Evolutionary conservation across 2,113 vertebrate genomes (phyloP).

Genomic region (Petroica traversi): DNA sequence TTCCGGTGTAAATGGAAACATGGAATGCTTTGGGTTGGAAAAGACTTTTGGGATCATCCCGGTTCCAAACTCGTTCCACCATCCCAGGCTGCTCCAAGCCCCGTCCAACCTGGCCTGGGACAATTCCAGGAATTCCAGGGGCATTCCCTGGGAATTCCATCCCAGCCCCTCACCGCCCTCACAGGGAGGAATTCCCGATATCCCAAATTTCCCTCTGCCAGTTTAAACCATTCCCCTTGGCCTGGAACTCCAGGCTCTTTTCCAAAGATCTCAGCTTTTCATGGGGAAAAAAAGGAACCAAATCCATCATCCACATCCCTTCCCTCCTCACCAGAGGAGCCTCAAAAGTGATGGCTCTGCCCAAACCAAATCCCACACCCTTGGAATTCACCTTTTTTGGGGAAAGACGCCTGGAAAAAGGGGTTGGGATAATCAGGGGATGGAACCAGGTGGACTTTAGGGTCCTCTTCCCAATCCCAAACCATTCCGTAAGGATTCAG

Average conservation of each 20-base stretch:
- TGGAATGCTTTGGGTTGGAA: background rate
- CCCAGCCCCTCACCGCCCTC: background rate
- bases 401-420: background rate
- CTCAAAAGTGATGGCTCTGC: accelerated
- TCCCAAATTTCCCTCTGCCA: background rate
- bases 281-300: background rate
- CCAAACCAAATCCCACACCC: background rate
- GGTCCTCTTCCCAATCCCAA: background rate
- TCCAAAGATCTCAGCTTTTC: background rate
- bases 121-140: background rate
- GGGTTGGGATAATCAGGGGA: accelerated
- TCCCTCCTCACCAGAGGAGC: background rate
- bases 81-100: background rate
- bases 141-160: background rate
- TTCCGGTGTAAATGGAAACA: background rate
- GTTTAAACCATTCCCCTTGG: background rate
- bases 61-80: accelerated
- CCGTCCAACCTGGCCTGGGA: background rate
- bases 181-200: background rate
- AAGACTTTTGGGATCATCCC: background rate
- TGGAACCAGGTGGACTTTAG: background rate
- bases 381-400: background rate
- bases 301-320: background rate
- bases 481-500: background rate
- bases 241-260: background rate